These are phyloP conservation scores for Danio albolineatus DNA, from an alignment of 2,797 vertebrate species.

Conservation along the genomic window DNA sequence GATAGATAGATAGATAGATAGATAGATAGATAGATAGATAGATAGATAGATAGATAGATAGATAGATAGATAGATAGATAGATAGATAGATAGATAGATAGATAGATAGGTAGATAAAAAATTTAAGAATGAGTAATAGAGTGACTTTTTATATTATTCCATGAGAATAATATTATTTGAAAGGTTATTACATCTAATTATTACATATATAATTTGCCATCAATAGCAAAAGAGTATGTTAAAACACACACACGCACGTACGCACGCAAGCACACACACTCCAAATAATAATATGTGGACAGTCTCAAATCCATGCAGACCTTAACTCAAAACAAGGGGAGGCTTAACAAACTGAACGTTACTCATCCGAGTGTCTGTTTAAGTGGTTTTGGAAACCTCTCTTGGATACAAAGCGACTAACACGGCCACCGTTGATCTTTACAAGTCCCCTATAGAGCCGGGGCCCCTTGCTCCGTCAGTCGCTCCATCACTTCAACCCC, in stretches of 20 bases:
- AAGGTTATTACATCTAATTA: slow-evolving; percentile 1
- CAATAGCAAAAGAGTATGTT: too few species aligned
- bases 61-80: too few species aligned
- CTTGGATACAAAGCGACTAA: slow-evolving; percentile 32
- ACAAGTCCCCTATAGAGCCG: slow-evolving; percentile 15
- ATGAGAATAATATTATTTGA: neutral
- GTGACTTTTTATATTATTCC: too few species aligned
- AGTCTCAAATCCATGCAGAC: slow-evolving; percentile 10
- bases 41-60: too few species aligned
- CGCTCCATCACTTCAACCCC: slow-evolving; percentile 34
- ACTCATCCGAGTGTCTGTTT: neutral
- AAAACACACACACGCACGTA: too few species aligned
- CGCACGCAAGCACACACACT: too few species aligned
- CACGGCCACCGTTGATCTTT: slow-evolving; percentile 10
- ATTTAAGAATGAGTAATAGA: too few species aligned
- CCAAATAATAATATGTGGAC: neutral
- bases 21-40: too few species aligned
- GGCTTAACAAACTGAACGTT: neutral
- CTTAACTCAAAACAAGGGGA: slow-evolving; percentile 16
- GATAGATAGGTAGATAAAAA: too few species aligned
- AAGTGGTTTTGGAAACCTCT: slow-evolving; percentile 15
- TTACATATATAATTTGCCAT: neutral
- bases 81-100: too few species aligned
- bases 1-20: too few species aligned
- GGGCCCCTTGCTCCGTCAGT: slow-evolving; percentile 38